Evolutionary conservation across 2,888 invertebrate species (phyloP), one percentile per base, ranked within the genome.

Genomic region (Ormyrus rosae): DNA sequence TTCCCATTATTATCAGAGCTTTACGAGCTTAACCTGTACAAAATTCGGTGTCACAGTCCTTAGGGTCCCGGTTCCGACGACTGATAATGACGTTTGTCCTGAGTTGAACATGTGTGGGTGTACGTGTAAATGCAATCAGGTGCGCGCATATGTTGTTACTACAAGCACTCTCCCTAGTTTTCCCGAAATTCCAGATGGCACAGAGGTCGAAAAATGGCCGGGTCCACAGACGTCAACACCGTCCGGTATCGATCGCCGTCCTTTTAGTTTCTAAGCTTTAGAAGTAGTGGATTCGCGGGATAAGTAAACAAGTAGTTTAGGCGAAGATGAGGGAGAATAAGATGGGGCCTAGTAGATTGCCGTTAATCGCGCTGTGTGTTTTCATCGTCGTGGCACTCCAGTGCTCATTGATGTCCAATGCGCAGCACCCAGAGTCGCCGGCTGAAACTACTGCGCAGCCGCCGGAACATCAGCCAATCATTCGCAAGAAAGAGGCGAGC

Each of bases 141-240:
- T 48, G 6, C 11, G 45, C n/a, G 46, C 13, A 34, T 34, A 34
- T 34, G 34, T 34, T 34, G 34, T 34, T 34, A 34, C 34, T 34
- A 34, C 1, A 34, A 34, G 34, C 34, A 34, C 34, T 34, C 34
- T 34, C 34, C 34, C 10, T 50, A 68, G 63, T 64, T 80, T 69
- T 56, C 68, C 34, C n/a, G n/a, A 61, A 71, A 64, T 70, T 70
- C 60, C 81, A 84, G 84, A 83, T 84, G 84, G 84, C 84, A 83
- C 81, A 60, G 60, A 58, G 19, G 48, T 84, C 81, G 61, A 75
- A 80, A 84, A 34, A 85, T 85, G 83, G 83, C 84, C n/a, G 81
- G 58, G 55, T 48, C 53, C 11, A 34, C 7, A 48, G 53, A 11
- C 60, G 65, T 51, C 51, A 51, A 67, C 10, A n/a, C 34, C 34